These are phyloP conservation scores for Corticium candelabrum DNA, from an alignment of 37 sponge, comb jelly and placozoan genomes.

Conservation along the genomic window DNA sequence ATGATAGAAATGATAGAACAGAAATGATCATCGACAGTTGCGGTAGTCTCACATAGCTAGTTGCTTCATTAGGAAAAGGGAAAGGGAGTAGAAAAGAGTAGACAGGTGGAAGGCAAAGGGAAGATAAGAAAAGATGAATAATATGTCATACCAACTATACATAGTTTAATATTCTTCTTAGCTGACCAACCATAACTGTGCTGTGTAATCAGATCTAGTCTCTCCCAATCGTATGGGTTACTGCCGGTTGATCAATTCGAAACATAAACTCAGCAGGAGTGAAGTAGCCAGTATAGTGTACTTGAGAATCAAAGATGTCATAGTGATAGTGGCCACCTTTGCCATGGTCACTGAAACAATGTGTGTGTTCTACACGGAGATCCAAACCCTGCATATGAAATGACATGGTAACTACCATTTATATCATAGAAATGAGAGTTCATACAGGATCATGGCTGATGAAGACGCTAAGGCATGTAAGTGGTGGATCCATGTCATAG, in stretches of 20 bases:
- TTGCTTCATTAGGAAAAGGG: no score
- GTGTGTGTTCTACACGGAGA: constrained; percentile 94
- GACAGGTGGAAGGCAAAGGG: no score
- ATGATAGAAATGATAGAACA: no score
- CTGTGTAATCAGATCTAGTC: constrained; percentile 5
- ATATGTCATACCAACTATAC: no score
- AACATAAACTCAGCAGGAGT: constrained; percentile 55
- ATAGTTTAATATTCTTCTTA: no score
- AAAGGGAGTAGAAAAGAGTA: no score
- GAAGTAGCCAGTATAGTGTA: constrained; percentile 87
- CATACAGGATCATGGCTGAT: constrained; percentile 86
- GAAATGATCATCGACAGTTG: no score
- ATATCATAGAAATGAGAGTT: background rate
- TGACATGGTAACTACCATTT: background rate
- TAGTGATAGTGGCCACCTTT: constrained; percentile 97
- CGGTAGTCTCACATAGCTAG: no score
- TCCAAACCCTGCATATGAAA: constrained; percentile 45
- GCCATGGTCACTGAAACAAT: constrained; percentile 96
- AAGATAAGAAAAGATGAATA: no score
- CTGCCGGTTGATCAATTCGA: constrained; percentile 63
- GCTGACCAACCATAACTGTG: no score
- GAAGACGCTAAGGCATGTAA: constrained; percentile 73
- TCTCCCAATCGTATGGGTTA: constrained; percentile 20
- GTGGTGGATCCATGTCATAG: constrained; percentile 71
- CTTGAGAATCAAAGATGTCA: constrained; percentile 78